Conservation (phyloP, 2,888 invertebrate species). For the Drosophila ochracea region DNA sequence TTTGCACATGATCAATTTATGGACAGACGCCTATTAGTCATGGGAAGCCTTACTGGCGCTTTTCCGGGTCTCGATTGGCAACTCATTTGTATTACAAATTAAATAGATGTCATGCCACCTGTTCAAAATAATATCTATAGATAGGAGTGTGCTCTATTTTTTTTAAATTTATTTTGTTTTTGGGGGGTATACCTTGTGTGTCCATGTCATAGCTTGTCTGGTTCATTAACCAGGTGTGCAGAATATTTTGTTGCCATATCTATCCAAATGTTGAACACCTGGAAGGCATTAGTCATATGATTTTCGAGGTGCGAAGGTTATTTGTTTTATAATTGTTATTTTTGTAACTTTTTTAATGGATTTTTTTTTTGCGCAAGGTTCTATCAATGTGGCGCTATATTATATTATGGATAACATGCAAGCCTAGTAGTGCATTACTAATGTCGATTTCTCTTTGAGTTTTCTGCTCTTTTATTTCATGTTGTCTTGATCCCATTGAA, state of each 20-base stretch:
- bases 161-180: neutral
- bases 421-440: slow-evolving; percentile 8
- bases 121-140: slow-evolving; percentile 26
- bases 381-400: slow-evolving; percentile 39
- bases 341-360: slow-evolving; percentile 1
- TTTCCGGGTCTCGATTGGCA: slow-evolving; percentile 24
- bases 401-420: neutral
- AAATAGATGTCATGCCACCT: slow-evolving; percentile 42
- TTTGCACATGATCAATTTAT: neutral
- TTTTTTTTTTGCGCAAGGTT: slow-evolving; percentile 14
- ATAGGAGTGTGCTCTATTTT: slow-evolving; percentile 4
- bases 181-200: slow-evolving; percentile 3
- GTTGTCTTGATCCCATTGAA: slow-evolving; percentile 7
- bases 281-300: slow-evolving; percentile 55
- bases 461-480: neutral
- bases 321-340: slow-evolving; percentile 20
- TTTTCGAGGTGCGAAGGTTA: slow-evolving; percentile 51
- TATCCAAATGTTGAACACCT: slow-evolving; percentile 45
- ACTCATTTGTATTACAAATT: slow-evolving; percentile 14
- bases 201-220: slow-evolving; percentile 42
- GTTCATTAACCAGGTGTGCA: slow-evolving; percentile 57
- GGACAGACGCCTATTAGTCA: slow-evolving; percentile 23
- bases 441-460: slow-evolving; percentile 14
- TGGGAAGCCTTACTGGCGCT: slow-evolving; percentile 2
- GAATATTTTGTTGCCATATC: slow-evolving; percentile 38